Conservation (phyloP, 2,113 vertebrate species). For the Ceuthmochares aereus region DNA sequence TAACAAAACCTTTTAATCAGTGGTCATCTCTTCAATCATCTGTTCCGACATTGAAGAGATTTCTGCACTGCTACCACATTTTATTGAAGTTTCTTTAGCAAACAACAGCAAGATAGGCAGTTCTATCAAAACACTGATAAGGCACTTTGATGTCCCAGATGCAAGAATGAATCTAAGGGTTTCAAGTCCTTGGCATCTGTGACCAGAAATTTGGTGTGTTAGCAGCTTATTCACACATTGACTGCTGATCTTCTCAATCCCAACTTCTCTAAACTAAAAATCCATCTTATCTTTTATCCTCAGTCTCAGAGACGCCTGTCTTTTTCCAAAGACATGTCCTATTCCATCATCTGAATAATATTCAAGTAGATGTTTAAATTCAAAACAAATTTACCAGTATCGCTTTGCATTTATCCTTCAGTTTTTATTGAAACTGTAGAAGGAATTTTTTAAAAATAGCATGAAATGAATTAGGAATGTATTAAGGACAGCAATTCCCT, state of each 20-base stretch:
- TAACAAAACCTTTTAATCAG: not conserved
- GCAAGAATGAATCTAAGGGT: not conserved
- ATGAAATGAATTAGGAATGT: not conserved
- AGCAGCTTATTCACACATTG: not conserved
- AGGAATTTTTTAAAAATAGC: not conserved
- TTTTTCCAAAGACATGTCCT: not conserved
- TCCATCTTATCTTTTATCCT: rapidly evolving
- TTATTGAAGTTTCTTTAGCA: not conserved
- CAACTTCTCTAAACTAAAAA: not conserved
- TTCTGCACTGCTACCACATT: not conserved
- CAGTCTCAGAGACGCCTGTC: not conserved
- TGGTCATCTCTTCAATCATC: not conserved
- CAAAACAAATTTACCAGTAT: not conserved
- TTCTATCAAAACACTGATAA: not conserved
- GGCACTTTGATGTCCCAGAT: not conserved
- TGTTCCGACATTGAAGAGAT: not conserved
- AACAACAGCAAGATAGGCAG: not conserved
- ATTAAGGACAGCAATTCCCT: not conserved
- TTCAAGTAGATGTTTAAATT: not conserved
- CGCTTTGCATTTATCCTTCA: not conserved
- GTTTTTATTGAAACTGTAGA: not conserved
- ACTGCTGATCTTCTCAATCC: not conserved
- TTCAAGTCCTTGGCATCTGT: not conserved
- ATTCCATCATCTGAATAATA: not conserved
- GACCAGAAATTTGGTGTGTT: not conserved